Evolutionary conservation across 2,888 invertebrate species (phyloP).

Genomic region (Meteorus colon): DNA sequence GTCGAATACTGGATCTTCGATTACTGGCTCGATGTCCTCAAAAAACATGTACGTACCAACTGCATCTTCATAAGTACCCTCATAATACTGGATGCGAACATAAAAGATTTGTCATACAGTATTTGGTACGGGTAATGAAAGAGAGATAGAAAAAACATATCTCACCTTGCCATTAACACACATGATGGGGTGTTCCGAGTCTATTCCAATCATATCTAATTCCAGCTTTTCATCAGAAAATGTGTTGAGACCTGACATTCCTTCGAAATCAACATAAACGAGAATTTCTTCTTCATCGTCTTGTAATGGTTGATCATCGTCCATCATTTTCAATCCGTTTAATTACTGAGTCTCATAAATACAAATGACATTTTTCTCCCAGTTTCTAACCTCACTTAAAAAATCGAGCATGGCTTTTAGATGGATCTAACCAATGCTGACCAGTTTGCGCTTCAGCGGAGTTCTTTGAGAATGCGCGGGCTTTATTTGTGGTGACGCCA

Average conservation of each 20-base stretch:
- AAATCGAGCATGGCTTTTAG: background rate
- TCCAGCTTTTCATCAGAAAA: constrained; percentile 75
- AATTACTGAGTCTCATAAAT: background rate
- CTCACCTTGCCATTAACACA: constrained; percentile 82
- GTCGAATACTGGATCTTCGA: constrained; percentile 73
- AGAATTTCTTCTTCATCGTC: constrained; percentile 78
- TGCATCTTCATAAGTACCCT: constrained; percentile 81
- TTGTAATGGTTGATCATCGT: constrained; percentile 58
- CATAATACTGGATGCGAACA: constrained; percentile 66
- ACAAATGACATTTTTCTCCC: background rate
- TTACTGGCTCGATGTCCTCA: constrained; percentile 75
- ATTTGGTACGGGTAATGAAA: background rate
- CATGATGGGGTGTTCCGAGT: constrained; percentile 78
- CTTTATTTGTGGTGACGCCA: too few relatives aligned
- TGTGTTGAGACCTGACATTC: constrained; percentile 72
- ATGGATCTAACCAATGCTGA: too few relatives aligned
- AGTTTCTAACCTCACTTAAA: background rate
- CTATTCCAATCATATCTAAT: constrained; percentile 78
- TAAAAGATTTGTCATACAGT: background rate
- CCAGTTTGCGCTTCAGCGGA: too few relatives aligned
- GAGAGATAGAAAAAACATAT: constrained; percentile 40
- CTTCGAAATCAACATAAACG: constrained; percentile 78
- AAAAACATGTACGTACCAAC: constrained; percentile 85
- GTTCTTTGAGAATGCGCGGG: too few relatives aligned
- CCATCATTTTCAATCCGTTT: constrained; percentile 38